These are phyloP conservation scores for Danio aesculapii DNA, from an alignment of 2,797 vertebrate genomes.

Conservation along the genomic window DNA sequence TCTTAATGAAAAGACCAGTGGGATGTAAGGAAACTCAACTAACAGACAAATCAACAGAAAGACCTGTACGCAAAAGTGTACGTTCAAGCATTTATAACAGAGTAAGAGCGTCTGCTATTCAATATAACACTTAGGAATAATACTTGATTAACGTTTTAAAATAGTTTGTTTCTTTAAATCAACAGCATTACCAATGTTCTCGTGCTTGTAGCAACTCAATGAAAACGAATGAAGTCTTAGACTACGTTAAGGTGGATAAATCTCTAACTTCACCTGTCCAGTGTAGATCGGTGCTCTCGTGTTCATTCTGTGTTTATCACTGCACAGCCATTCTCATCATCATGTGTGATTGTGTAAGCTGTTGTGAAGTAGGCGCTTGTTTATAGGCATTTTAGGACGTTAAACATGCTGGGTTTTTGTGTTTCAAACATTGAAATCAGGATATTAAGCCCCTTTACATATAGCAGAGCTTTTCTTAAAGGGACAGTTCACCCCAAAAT, in stretches of 20 bases:
- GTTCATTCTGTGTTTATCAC: background rate
- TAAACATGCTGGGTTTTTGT: background rate
- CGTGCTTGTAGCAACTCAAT: constrained; percentile 1
- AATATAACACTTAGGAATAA: background rate
- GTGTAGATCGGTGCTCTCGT: background rate
- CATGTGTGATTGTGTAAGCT: background rate
- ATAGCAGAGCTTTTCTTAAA: constrained; percentile 5
- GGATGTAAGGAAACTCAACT: background rate
- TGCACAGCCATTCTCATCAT: background rate
- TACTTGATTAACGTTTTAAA: constrained; percentile 13
- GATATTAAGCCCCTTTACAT: constrained; percentile 1
- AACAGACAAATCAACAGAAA: background rate
- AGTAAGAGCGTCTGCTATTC: background rate
- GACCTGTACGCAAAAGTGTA: background rate
- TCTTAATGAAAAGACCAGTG: constrained; percentile 5
- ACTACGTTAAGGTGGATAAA: background rate
- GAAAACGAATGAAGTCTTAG: background rate
- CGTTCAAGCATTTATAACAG: background rate
- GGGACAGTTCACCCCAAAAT: too few relatives aligned
- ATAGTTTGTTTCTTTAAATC: background rate
- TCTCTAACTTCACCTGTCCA: background rate
- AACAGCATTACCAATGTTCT: background rate
- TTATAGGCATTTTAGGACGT: constrained; percentile 10
- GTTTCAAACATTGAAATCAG: background rate
- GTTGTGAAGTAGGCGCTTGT: constrained; percentile 20